Conservation (phyloP, 92 coral and sea anemone genomes). For the Heteractis magnifica region DNA sequence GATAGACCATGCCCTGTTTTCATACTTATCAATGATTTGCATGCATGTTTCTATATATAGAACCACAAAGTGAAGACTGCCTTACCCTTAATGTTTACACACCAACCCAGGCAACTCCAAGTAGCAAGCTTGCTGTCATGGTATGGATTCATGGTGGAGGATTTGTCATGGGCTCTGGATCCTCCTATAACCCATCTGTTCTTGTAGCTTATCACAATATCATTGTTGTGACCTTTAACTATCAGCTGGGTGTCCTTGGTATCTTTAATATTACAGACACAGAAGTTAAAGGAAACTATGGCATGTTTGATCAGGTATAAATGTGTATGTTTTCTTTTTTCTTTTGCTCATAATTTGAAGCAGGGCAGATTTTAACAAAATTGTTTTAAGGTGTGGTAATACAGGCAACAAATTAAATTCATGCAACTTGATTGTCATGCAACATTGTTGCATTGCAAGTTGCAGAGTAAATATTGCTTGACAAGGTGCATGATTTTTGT, state of each 20-base stretch:
- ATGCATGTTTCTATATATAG: background rate
- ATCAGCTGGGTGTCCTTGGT: constrained; percentile 60
- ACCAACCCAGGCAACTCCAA: constrained; percentile 23
- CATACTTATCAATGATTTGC: too few relatives aligned
- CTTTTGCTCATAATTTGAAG: constrained; percentile 1
- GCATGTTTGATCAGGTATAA: constrained; percentile 70
- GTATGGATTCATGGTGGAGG: constrained; percentile 71
- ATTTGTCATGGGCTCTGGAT: constrained; percentile 39
- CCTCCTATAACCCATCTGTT: constrained; percentile 36
- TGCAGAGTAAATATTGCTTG: too few relatives aligned
- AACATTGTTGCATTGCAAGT: background rate
- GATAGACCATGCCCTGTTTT: too few relatives aligned
- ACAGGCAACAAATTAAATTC: too few relatives aligned
- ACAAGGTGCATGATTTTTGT: background rate
- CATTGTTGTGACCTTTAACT: constrained; percentile 65
- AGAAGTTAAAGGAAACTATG: constrained; percentile 48
- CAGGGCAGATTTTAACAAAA: too few relatives aligned
- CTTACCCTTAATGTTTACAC: constrained; percentile 53
- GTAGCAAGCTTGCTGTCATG: constrained; percentile 58
- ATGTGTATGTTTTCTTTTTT: constrained; percentile 23
- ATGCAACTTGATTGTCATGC: too few relatives aligned
- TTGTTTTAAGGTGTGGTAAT: too few relatives aligned
- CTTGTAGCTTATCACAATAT: constrained; percentile 52
- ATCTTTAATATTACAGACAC: constrained; percentile 58
- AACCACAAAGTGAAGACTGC: constrained; percentile 57